These are phyloP conservation scores for Rutpela maculata DNA, from an alignment of 2,888 invertebrate genomes.

Conservation along the genomic window DNA sequence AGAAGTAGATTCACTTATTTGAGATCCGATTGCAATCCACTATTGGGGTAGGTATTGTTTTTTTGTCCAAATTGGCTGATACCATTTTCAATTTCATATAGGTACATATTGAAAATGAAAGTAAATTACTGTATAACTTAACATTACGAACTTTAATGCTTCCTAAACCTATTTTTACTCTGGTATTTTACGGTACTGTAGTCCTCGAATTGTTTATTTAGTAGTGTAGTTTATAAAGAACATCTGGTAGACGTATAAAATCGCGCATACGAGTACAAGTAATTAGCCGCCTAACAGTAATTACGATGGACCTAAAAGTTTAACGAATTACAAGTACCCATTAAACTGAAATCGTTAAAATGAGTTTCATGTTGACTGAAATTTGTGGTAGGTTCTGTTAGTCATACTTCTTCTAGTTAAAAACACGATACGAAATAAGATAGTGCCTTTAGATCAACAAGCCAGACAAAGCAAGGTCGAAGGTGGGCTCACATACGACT, in stretches of 20 bases:
- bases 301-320: neutral
- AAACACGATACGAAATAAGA: neutral
- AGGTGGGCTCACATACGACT: slow-evolving; percentile 16
- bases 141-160: no score
- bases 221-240: neutral
- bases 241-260: slow-evolving; percentile 15
- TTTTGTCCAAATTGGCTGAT: no score
- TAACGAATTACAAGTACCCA: slow-evolving; percentile 9
- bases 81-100: no score
- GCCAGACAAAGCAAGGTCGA: slow-evolving; percentile 31
- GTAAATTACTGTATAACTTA: no score
- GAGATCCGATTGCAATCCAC: no score
- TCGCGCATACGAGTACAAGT: neutral
- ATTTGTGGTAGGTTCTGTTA: slow-evolving; percentile 4
- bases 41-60: no score
- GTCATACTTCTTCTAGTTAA: neutral
- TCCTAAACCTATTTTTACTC: neutral
- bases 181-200: neutral
- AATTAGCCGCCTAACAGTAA: neutral
- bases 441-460: neutral
- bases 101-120: no score
- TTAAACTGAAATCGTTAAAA: slow-evolving; percentile 3
- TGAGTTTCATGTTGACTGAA: neutral
- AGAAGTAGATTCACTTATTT: no score
- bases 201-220: neutral